Evolutionary conservation across 2,113 vertebrate genomes (phyloP).

Genomic region (Caranx melampygus): DNA sequence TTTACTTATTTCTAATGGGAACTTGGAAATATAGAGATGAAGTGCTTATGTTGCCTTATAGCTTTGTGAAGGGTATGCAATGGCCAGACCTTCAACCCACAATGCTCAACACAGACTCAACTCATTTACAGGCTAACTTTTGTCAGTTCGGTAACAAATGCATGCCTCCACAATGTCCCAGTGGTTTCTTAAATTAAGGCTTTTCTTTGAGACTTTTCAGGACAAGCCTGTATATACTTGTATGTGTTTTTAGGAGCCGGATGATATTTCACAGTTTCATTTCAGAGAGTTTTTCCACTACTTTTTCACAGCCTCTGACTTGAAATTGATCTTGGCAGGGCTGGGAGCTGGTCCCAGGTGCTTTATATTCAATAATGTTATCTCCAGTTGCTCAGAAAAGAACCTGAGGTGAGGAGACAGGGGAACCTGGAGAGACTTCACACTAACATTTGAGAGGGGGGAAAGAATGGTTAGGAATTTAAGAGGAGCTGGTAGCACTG

Average conservation of each 20-base stretch:
- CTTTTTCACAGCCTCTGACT: constrained; percentile 46
- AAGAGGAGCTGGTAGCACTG: constrained; percentile 23
- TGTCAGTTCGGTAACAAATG: background rate
- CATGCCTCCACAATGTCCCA: background rate
- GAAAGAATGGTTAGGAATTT: constrained; percentile 41
- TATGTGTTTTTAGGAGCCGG: background rate
- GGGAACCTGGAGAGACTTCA: constrained; percentile 40
- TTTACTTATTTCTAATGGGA: background rate
- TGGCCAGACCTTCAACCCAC: background rate
- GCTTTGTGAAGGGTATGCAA: background rate
- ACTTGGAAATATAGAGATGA: background rate
- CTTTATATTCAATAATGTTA: constrained; percentile 63
- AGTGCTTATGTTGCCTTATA: background rate
- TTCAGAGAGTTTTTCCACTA: background rate
- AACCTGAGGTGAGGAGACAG: constrained; percentile 49
- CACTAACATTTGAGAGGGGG: constrained; percentile 29
- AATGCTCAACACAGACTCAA: background rate
- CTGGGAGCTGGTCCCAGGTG: constrained; percentile 31
- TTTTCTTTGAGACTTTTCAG: constrained; percentile 7
- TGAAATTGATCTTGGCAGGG: constrained; percentile 55
- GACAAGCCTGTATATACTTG: constrained; percentile 12
- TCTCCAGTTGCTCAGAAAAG: constrained; percentile 36
- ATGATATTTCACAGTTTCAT: constrained; percentile 48
- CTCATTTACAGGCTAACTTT: background rate
- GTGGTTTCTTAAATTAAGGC: background rate